Conservation (phyloP, 1,140 invertebrate species). For the Zeugodacus cucurbitae region DNA sequence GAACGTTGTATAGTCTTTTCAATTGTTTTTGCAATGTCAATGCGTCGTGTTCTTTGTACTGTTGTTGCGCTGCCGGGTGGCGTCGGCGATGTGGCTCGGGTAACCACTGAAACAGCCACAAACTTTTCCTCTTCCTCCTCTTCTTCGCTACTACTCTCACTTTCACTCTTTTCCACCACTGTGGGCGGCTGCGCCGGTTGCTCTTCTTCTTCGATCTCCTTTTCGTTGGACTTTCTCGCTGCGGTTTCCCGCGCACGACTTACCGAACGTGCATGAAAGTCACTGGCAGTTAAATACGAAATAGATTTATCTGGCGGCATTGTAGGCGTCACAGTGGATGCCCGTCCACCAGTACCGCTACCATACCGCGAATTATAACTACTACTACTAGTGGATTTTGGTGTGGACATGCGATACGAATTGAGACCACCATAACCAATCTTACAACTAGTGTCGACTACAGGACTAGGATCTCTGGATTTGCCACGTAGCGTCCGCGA, state of each 20-base stretch:
- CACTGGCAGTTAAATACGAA: slow-evolving; percentile 61
- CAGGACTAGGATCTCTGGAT: slow-evolving; percentile 59
- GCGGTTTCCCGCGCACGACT: slow-evolving; percentile 54
- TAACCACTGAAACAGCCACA: slow-evolving; percentile 73
- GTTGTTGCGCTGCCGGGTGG: slow-evolving; percentile 70
- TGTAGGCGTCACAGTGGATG: slow-evolving; percentile 1
- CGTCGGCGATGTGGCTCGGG: slow-evolving; percentile 80
- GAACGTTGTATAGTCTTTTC: slow-evolving; percentile 74
- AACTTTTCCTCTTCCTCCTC: slow-evolving; percentile 59
- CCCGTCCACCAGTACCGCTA: not conserved
- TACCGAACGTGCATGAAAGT: slow-evolving; percentile 58
- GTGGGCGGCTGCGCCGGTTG: not conserved
- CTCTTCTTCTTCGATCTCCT: slow-evolving; percentile 50
- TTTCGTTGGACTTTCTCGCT: slow-evolving; percentile 49
- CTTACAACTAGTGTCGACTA: slow-evolving; percentile 42
- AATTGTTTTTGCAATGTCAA: slow-evolving; percentile 76
- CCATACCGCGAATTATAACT: slow-evolving; percentile 46
- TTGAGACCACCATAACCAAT: slow-evolving; percentile 34
- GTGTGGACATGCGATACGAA: slow-evolving; percentile 43
- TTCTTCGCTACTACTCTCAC: not conserved
- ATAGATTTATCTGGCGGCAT: slow-evolving; percentile 50
- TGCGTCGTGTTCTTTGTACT: slow-evolving; percentile 73
- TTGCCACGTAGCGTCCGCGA: slow-evolving; percentile 51
- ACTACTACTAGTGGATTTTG: not conserved
- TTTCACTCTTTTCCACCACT: not conserved